Conservation (phyloP, 2,797 vertebrate genomes). For the Synanceia verrucosa region DNA sequence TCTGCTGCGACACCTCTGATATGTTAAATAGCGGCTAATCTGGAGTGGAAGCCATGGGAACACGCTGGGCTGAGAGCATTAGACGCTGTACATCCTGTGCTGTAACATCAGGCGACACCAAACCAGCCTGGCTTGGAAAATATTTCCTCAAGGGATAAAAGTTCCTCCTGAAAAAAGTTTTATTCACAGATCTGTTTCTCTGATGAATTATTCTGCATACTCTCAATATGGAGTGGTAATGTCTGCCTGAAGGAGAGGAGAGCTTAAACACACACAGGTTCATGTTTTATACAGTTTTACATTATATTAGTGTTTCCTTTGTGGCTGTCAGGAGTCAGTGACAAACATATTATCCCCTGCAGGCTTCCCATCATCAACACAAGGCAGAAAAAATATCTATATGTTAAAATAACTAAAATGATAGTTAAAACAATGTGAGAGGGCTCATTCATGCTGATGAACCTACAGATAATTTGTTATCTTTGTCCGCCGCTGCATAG, state of each 20-base stretch:
- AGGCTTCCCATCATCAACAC: no score
- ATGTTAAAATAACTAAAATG: no score
- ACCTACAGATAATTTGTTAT: no score
- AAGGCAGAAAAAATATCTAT: no score
- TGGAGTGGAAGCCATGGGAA: background rate
- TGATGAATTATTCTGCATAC: background rate
- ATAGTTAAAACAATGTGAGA: no score
- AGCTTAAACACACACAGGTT: background rate
- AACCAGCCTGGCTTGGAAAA: background rate
- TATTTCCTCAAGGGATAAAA: background rate
- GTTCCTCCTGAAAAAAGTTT: background rate
- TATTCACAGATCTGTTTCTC: background rate
- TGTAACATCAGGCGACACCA: background rate
- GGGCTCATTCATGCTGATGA: no score
- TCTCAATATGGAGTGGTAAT: background rate
- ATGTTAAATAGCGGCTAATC: conserved; percentile 23
- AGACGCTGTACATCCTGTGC: no score
- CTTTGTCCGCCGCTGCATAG: no score
- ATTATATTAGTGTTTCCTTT: no score
- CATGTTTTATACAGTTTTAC: no score
- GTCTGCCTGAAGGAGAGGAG: background rate
- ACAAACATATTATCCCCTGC: no score
- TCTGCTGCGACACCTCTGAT: conserved; percentile 1
- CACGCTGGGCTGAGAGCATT: background rate
- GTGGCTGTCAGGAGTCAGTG: no score